Evolutionary conservation across 2,888 invertebrate species (phyloP).

Genomic region (Stictocephala bisonia): DNA sequence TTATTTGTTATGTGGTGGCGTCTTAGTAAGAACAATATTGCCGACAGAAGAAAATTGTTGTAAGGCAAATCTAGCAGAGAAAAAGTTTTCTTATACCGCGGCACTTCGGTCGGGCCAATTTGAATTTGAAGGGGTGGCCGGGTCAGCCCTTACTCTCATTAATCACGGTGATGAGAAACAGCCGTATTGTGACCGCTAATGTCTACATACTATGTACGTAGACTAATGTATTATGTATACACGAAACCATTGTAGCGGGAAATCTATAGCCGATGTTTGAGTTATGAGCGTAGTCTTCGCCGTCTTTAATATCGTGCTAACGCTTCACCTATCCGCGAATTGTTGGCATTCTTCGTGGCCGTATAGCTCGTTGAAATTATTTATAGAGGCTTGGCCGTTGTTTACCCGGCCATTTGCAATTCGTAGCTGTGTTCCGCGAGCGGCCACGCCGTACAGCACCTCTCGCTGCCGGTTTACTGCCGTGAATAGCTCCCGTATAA

Average conservation of each 20-base stretch:
- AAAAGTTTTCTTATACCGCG: too few species aligned
- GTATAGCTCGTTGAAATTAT: constrained; percentile 33
- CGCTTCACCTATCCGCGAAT: constrained; percentile 9
- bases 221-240: constrained; percentile 51
- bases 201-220: constrained; percentile 48
- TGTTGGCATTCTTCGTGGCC: constrained; percentile 15
- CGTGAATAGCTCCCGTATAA: too few species aligned
- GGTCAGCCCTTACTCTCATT: constrained; percentile 48
- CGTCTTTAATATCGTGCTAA: background rate
- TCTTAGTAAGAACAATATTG: too few species aligned
- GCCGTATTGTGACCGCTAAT: constrained; percentile 44
- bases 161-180: constrained; percentile 48
- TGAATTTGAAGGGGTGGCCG: constrained; percentile 21
- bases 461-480: too few species aligned
- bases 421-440: too few species aligned
- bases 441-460: too few species aligned
- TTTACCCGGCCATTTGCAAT: constrained; percentile 38
- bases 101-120: too few species aligned
- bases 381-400: constrained; percentile 36
- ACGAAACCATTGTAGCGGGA: constrained; percentile 43
- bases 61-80: too few species aligned
- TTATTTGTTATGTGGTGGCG: too few species aligned
- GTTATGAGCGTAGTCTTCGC: constrained; percentile 8
- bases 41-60: too few species aligned
- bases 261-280: constrained; percentile 32